Percentiles rank a stretch among this genome's conserved stretches.
Conservation (phyloP, 1,140 invertebrate genomes). For the Delia radicum region DNA sequence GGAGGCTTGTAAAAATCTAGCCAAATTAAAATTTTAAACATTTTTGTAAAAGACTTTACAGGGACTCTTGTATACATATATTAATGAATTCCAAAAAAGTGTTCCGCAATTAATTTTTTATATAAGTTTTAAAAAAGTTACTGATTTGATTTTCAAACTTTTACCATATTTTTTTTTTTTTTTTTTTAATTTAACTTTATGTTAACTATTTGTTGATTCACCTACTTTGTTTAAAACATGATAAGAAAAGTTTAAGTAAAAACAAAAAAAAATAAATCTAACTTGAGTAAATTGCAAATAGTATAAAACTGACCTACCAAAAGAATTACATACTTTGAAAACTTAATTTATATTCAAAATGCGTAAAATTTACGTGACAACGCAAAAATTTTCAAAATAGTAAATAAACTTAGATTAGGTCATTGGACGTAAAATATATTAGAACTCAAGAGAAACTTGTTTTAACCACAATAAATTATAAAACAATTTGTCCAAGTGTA, state of each 20-base stretch:
- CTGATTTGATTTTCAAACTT: no score
- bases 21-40: no score
- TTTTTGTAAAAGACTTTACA: no score
- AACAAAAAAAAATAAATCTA: neutral
- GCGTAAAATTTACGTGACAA: neutral
- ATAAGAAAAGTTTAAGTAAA: neutral
- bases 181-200: no score
- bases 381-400: no score
- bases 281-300: neutral
- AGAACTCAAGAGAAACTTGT: neutral
- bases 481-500: no score
- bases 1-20: no score
- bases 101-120: no score
- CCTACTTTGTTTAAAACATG: neutral
- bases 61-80: no score
- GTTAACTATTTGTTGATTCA: neutral
- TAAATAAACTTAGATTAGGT: neutral
- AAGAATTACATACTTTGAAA: neutral
- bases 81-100: no score
- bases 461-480: neutral
- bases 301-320: neutral
- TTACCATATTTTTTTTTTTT: no score
- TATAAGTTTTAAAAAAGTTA: no score
- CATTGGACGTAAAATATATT: neutral
- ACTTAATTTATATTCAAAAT: neutral